A percentile compares a stretch with the other conserved stretches of the same genome.
These are phyloP conservation scores for Sabellastarte sp. DNA, from an alignment of 2,888 invertebrate genomes.

Conservation along the genomic window DNA sequence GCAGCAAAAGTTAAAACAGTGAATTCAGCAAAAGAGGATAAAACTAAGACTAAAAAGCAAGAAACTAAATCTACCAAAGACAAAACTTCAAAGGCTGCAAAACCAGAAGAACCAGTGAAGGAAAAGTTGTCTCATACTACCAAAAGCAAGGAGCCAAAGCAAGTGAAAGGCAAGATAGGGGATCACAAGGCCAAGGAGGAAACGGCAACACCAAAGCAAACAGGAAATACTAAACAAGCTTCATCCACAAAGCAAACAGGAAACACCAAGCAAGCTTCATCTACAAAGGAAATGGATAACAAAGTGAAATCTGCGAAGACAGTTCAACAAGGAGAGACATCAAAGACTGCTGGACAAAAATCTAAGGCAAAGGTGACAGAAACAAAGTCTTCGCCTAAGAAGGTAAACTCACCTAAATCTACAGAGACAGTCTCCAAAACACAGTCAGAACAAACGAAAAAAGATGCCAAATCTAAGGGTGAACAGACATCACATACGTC, in stretches of 20 bases:
- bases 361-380: background rate
- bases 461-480: background rate
- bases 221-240: background rate
- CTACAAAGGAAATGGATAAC: too few species aligned
- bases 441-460: background rate
- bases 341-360: too few species aligned
- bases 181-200: background rate
- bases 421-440: too few species aligned
- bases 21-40: background rate
- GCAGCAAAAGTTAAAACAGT: background rate
- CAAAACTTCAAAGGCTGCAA: background rate
- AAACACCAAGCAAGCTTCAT: too few species aligned
- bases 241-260: background rate
- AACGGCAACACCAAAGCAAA: background rate
- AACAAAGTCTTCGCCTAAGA: background rate
- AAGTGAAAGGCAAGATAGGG: background rate
- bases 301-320: background rate
- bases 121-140: too few species aligned
- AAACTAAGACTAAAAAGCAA: background rate
- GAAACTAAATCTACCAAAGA: background rate
- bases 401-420: too few species aligned
- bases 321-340: too few species aligned
- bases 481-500: background rate
- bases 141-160: background rate
- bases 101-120: background rate